These are phyloP conservation scores for Mizuhopecten yessoensis DNA, from an alignment of 1,140 invertebrate genomes.

Conservation along the genomic window DNA sequence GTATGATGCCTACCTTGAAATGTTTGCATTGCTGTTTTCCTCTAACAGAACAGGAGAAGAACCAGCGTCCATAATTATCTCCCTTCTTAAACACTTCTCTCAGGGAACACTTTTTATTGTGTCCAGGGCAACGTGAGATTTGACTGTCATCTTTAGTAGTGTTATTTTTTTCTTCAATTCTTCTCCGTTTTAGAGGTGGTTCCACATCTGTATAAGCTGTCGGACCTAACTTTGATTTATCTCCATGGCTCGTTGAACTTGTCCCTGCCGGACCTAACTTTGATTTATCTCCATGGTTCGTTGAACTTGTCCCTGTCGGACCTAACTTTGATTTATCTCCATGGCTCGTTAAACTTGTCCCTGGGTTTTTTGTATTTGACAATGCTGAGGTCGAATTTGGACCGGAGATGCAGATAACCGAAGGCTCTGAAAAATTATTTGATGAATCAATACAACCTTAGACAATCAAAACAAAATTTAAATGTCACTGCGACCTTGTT, in stretches of 20 bases:
- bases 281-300: too few species aligned
- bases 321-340: too few species aligned
- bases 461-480: too few species aligned
- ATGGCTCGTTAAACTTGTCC: too few species aligned
- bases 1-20: constrained; percentile 75
- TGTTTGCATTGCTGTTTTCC: constrained; percentile 77
- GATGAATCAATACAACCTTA: too few species aligned
- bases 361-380: too few species aligned
- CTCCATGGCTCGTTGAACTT: background rate
- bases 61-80: constrained; percentile 75
- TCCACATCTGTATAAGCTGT: background rate
- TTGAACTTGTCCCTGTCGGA: too few species aligned
- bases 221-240: background rate
- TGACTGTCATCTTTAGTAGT: constrained; percentile 51
- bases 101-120: constrained; percentile 71
- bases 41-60: constrained; percentile 75
- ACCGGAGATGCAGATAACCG: too few species aligned
- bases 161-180: background rate
- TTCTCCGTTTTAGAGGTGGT: constrained; percentile 17
- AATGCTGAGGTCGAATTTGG: too few species aligned
- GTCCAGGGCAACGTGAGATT: constrained; percentile 70
- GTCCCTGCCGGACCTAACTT: too few species aligned
- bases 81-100: constrained; percentile 76
- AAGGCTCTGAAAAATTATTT: too few species aligned
- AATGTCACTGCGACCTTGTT: too few species aligned